Conservation (phyloP, 37 sponge, comb jelly and placozoan species). For the Geodia barretti region DNA sequence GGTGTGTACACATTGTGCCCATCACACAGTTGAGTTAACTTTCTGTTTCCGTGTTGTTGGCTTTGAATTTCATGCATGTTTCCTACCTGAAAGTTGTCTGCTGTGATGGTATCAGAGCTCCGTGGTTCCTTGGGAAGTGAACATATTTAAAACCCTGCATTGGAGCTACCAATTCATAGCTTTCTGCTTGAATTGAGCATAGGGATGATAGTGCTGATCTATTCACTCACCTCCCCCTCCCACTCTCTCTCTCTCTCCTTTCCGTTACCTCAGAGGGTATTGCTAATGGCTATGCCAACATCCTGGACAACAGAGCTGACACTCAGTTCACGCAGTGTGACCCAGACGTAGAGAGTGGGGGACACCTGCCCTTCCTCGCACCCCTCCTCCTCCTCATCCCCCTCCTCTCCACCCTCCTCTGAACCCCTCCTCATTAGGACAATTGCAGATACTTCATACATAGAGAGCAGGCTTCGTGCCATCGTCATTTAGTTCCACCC, state of each 20-base stretch:
- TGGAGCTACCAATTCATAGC: no score
- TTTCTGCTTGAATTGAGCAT: no score
- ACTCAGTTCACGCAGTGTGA: neutral
- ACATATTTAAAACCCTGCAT: no score
- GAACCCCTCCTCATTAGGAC: no score
- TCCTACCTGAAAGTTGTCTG: constrained; percentile 1
- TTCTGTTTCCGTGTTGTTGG: no score
- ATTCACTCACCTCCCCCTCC: neutral
- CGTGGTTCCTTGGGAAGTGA: constrained; percentile 33
- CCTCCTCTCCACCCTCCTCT: neutral
- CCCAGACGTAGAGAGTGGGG: neutral
- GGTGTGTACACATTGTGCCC: neutral
- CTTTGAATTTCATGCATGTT: no score
- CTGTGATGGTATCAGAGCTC: constrained; percentile 8
- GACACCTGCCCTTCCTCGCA: neutral
- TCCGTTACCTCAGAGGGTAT: neutral
- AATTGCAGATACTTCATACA: no score
- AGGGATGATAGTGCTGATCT: no score
- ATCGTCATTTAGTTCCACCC: no score
- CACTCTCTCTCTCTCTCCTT: neutral
- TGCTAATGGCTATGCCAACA: neutral
- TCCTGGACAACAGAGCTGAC: neutral
- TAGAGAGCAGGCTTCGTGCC: no score
- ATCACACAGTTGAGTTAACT: no score
- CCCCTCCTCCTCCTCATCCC: neutral